Evolutionary conservation across 2,888 invertebrate genomes (phyloP).

Genomic region (Dexiosoma caninum): DNA sequence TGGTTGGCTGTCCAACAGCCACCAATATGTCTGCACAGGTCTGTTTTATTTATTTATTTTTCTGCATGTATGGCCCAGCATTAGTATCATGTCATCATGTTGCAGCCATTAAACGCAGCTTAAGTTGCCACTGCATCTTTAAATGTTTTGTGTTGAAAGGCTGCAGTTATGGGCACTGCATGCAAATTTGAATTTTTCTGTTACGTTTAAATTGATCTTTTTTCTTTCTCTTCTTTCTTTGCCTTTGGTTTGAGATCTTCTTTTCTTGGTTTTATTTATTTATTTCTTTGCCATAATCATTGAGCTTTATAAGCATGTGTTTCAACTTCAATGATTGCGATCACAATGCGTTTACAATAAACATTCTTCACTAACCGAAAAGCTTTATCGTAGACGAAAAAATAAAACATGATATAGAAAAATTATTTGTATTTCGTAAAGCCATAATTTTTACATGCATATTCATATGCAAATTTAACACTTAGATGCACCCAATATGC

Average conservation of each 20-base stretch:
- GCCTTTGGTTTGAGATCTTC: not conserved
- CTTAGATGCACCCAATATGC: conserved; percentile 7
- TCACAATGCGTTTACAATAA: conserved; percentile 62
- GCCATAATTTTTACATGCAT: conserved; percentile 36
- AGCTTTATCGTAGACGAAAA: not conserved
- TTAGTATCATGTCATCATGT: conserved; percentile 59
- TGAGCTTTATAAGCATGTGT: conserved; percentile 54
- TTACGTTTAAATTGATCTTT: conserved; percentile 38
- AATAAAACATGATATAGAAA: conserved; percentile 7
- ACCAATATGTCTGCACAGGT: conserved; percentile 11
- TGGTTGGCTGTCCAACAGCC: conserved; percentile 42
- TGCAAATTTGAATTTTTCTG: conserved; percentile 49
- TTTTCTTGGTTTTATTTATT: not conserved
- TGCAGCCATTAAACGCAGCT: conserved; percentile 57
- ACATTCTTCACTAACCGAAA: conserved; percentile 37
- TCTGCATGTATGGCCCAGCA: conserved; percentile 10
- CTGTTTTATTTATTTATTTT: not conserved
- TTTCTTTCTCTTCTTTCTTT: not conserved
- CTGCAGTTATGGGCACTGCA: conserved; percentile 9
- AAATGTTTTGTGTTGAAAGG: conserved; percentile 2
- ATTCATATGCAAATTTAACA: conserved; percentile 53
- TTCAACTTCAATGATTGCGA: conserved; percentile 53
- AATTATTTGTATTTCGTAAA: not conserved
- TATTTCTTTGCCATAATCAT: conserved; percentile 22
- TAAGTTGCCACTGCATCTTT: conserved; percentile 60